Evolutionary conservation across 2,113 vertebrate genomes (phyloP), one percentile per base, ranked within the genome.

Genomic region (Poeciliopsis occidentalis): DNA sequence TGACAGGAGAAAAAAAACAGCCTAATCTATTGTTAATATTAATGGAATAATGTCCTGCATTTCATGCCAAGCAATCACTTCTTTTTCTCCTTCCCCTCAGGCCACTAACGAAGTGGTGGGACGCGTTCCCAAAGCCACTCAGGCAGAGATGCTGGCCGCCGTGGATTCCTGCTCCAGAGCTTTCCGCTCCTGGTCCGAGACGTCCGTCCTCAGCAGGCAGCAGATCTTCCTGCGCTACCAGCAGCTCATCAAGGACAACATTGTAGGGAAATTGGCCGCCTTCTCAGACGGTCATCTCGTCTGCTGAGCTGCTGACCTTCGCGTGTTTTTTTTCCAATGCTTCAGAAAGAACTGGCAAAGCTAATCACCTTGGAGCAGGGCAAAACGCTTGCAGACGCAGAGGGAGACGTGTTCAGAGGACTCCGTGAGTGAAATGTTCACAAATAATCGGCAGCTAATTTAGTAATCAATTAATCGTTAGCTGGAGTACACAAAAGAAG

Each of bases 171-270:
- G 98, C 91, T 96, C 96, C 78, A 95, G 92, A 78, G 91, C 96
- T 17, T 98, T 95, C 82, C 87, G 76, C 0, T 86, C 92, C 29
- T 99, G 98, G 98, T 96, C 97, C 24, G 96, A 97, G 68, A 98
- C 96, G 1, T 99, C 98, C 39, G 85, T 99, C 89, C 90, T 99
- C 84, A 96, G 94, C 87, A 94, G 98, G 54, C 97, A 99, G 91
- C 98, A 99, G 92, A 87, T 99, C 88, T 97, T 99, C 75, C 93
- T 99, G 29, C 96, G 96, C 77, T 99, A 99, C 85, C 98, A 99
- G 81, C 97, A 97, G 82, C 96, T 99, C 72, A 99, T 99, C 93
- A 99, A 99, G 89, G 98, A 99, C 74, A 99, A 99, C 90, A 95
- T 98, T 92, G 98, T 99, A 92, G 93, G 95, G 15, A 34, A 19